Base-by-base conservation (phyloP, 2,888 invertebrate genomes). In the Ptilodon capucinus region DNA sequence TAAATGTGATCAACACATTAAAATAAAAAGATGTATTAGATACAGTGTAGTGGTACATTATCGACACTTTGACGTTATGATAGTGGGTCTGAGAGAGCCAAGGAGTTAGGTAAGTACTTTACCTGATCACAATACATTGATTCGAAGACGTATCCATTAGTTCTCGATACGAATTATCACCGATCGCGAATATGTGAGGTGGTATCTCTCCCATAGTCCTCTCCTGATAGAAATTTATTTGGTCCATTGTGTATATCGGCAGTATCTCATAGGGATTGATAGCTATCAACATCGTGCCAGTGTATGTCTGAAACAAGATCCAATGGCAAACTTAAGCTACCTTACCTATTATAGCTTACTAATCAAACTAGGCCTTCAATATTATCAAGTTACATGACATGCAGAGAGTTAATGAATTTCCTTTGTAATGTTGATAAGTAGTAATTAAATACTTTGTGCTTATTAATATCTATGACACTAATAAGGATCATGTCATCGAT, bases 51-150 rank as follows among this genome's bases (percentile, higher is more conserved):
- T n/a, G n/a, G n/a, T n/a, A n/a, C n/a, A n/a, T n/a, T n/a, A n/a
- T n/a, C n/a, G n/a, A n/a, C n/a, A n/a, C n/a, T n/a, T n/a, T n/a
- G n/a, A n/a, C n/a, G n/a, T n/a, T n/a, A n/a, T n/a, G n/a, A n/a
- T n/a, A n/a, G n/a, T n/a, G n/a, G n/a, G n/a, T n/a, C n/a, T n/a
- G n/a, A n/a, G n/a, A n/a, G n/a, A n/a, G n/a, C n/a, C n/a, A n/a
- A n/a, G n/a, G n/a, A n/a, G n/a, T n/a, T n/a, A n/a, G n/a, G n/a
- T n/a, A n/a, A n/a, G n/a, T n/a, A n/a, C 14, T 42, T 48, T 80
- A 96, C 96, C 97, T 97, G 71, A 99, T 98, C 40, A 99, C 97
- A 51, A 99, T 95, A 74, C 98, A 98, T 79, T 99, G 99, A 84
- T 98, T 95, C 55, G 93, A 93, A 49, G 92, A 87, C 43, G 93